Conservation (phyloP, 2,797 vertebrate species). For the Enteromius treurensis region DNA sequence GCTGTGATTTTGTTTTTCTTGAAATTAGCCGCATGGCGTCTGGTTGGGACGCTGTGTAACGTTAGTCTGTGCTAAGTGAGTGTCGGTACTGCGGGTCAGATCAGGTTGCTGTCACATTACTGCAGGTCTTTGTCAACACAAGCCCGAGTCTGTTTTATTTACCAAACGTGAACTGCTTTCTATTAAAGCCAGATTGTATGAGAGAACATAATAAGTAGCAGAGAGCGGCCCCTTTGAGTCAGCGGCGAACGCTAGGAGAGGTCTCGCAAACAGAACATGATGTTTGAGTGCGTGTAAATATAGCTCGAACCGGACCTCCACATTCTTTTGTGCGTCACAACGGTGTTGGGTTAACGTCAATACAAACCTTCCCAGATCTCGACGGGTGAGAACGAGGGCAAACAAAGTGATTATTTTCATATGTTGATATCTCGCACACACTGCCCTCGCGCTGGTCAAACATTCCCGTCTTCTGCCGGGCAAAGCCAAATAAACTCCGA, state of each 20-base stretch:
- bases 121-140: conserved; percentile 22
- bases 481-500: conserved; percentile 5
- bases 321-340: conserved; percentile 12
- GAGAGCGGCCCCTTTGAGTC: not conserved
- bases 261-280: conserved; percentile 21
- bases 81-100: not conserved
- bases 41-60: not conserved
- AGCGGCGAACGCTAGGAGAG: not conserved
- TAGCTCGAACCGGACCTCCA: not conserved
- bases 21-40: too few relatives aligned
- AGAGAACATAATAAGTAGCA: conserved; percentile 41
- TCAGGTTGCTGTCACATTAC: conserved; percentile 39
- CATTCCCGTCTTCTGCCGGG: not conserved
- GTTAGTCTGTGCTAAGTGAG: not conserved
- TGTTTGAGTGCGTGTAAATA: not conserved
- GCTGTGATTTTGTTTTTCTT: not conserved
- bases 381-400: not conserved
- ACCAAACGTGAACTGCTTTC: conserved; percentile 24
- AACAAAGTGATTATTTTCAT: conserved; percentile 14
- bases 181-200: conserved; percentile 28
- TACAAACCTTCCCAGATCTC: not conserved
- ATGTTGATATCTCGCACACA: not conserved
- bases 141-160: conserved; percentile 29
- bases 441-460: not conserved
- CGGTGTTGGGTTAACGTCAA: not conserved